Percentiles rank a stretch among this genome's conserved stretches.
Conservation (phyloP, 2,888 invertebrate genomes). For the Odontothrips loti region DNA sequence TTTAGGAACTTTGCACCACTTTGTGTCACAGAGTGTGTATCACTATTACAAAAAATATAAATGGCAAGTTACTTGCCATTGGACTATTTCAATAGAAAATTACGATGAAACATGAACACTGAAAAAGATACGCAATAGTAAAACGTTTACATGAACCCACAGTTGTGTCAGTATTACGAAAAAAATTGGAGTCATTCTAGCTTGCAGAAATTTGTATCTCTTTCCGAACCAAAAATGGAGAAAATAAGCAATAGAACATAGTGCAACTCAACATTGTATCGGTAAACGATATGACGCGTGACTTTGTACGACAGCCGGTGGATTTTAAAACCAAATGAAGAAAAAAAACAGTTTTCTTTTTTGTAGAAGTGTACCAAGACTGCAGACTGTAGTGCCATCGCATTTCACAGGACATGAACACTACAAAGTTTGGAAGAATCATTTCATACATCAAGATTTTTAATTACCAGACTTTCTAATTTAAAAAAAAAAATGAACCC, state of each 20-base stretch:
- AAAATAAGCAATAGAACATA: background rate
- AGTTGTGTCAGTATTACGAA: background rate
- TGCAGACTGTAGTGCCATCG: too few species aligned
- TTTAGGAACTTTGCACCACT: conserved; percentile 24
- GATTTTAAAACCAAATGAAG: background rate
- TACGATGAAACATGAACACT: background rate
- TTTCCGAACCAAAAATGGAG: background rate
- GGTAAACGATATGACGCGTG: conserved; percentile 20
- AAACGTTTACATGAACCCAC: background rate
- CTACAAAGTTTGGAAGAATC: too few species aligned
- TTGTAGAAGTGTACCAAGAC: too few species aligned
- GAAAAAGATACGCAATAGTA: conserved; percentile 20
- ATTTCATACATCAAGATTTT: too few species aligned
- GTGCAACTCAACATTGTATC: background rate
- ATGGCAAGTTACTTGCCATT: conserved; percentile 10
- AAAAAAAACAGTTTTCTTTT: too few species aligned
- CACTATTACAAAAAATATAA: conserved; percentile 23
- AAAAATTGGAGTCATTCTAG: background rate
- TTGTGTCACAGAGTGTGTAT: conserved; percentile 16
- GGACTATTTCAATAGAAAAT: conserved; percentile 8
- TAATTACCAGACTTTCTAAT: too few species aligned
- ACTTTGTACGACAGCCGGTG: conserved; percentile 4
- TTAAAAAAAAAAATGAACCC: background rate
- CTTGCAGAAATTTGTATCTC: conserved; percentile 23
- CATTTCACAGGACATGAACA: too few species aligned